Conservation (phyloP, 2,797 vertebrate species). For the Prionace glauca region DNA sequence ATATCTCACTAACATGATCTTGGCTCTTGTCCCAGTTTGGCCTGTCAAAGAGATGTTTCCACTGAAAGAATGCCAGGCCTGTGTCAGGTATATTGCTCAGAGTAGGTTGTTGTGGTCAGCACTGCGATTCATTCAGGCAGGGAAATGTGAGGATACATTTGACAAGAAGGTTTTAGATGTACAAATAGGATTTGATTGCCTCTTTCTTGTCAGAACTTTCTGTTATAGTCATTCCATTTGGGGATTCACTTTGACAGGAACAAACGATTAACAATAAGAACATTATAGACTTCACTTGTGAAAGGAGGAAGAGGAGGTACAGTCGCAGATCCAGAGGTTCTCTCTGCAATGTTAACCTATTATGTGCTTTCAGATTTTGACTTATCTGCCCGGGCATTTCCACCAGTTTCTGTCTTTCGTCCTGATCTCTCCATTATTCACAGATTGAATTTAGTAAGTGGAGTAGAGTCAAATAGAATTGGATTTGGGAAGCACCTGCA, state of each 20-base stretch:
- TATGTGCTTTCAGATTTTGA: neutral
- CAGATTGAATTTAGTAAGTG: neutral
- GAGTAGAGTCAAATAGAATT: neutral
- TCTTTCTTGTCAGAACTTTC: neutral
- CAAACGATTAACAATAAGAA: neutral
- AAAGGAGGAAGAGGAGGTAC: neutral
- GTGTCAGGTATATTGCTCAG: neutral
- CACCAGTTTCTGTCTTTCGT: neutral
- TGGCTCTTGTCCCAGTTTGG: neutral
- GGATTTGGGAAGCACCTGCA: neutral
- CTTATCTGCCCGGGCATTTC: neutral
- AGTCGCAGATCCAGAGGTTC: neutral
- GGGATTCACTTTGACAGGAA: neutral
- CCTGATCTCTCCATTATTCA: neutral
- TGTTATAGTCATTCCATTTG: neutral
- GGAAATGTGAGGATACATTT: neutral
- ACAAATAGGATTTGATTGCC: conserved; percentile 7
- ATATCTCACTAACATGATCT: neutral
- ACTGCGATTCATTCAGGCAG: neutral
- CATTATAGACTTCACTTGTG: neutral
- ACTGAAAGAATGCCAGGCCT: neutral
- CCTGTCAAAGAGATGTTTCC: neutral
- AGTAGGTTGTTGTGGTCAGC: neutral
- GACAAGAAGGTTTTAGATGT: neutral
- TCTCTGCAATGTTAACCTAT: neutral